Percentiles rank a stretch among this genome's conserved stretches.
phyloP scores from a whole-genome alignment of 2,888 invertebrate species.

The Oscheius sp. region DNA sequence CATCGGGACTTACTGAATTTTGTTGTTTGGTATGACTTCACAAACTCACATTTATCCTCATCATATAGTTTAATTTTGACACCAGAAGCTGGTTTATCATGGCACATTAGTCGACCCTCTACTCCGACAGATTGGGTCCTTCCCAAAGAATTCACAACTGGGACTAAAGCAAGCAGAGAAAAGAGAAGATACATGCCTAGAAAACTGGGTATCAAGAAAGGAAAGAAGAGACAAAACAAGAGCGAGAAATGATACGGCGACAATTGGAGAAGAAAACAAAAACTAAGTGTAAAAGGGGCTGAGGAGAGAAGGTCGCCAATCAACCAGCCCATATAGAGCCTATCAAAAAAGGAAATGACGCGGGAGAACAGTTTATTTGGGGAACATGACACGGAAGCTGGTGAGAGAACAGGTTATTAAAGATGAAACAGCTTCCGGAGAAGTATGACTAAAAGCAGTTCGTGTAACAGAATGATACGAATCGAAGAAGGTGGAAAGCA shows the following conservation, averaged over 20 bases:
- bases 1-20: slow-evolving; percentile 41
- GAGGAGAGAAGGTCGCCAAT: slow-evolving; percentile 9
- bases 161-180: too few relatives aligned
- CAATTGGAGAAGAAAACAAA: slow-evolving; percentile 17
- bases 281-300: slow-evolving; percentile 15
- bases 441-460: too few relatives aligned
- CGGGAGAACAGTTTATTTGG: too few relatives aligned
- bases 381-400: too few relatives aligned
- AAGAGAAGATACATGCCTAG: too few relatives aligned
- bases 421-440: too few relatives aligned
- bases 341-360: too few relatives aligned
- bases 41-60: slow-evolving; percentile 34
- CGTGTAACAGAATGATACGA: too few relatives aligned
- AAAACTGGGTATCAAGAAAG: background rate
- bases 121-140: slow-evolving; percentile 51
- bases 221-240: background rate
- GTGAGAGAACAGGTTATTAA: too few relatives aligned
- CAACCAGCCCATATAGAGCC: slow-evolving; percentile 8
- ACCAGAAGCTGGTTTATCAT: slow-evolving; percentile 49
- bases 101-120: slow-evolving; percentile 34
- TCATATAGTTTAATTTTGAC: slow-evolving; percentile 37
- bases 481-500: too few relatives aligned
- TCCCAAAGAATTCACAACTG: slow-evolving; percentile 31
- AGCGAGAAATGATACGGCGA: background rate
- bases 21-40: background rate